Evolutionary conservation across 2,797 vertebrate species (phyloP), one percentile per base, ranked within the genome.

Genomic region (Melanotaenia boesemani): DNA sequence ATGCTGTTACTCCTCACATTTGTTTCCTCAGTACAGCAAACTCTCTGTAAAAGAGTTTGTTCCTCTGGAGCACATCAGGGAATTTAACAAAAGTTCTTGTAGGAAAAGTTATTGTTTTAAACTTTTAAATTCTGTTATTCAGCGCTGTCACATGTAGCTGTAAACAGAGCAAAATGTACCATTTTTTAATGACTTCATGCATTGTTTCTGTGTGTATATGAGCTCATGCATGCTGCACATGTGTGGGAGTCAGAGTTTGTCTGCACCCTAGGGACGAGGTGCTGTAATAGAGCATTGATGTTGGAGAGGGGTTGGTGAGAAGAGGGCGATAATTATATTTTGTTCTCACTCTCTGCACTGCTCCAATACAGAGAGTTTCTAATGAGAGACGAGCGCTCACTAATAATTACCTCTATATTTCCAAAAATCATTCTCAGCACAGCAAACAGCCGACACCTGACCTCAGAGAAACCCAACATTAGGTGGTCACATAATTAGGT

Each of bases 271-370:
- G 89, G 86, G 89, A 90, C 76, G 74, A 79, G 80, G 81, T 85
- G 82, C 75, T 93, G 80, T 94, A 93, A 95, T 94, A 87, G 91
- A 93, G 91, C 94, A 95, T 95, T 94, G 93, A 95, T 95, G 93
- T 90, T 67, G 69, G 77, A 67, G 81, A 84, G 63, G 82, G 85
- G 87, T 71, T 86, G 89, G 89, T 87, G 88, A 87, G 90, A 92
- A 90, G 82, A 89, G 85, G 90, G 90, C 73, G 89, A 93, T 95
- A 94, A 95, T 95, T 95, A 92, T 90, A 95, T 95, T 95, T 92
- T 90, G 82, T 89, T 92, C 90, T 81, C 87, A 73, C 88, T 91
- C 91, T 75, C 85, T 90, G 86, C 82, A 74, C 85, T 63, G 83
- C 89, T 90, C 91, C 85, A 91, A 91, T 87, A 92, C 89, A 83